A percentile compares a stretch with the other conserved stretches of the same genome.
phyloP scores from a whole-genome alignment of 2,797 vertebrate species.

The Ibycter americanus region DNA sequence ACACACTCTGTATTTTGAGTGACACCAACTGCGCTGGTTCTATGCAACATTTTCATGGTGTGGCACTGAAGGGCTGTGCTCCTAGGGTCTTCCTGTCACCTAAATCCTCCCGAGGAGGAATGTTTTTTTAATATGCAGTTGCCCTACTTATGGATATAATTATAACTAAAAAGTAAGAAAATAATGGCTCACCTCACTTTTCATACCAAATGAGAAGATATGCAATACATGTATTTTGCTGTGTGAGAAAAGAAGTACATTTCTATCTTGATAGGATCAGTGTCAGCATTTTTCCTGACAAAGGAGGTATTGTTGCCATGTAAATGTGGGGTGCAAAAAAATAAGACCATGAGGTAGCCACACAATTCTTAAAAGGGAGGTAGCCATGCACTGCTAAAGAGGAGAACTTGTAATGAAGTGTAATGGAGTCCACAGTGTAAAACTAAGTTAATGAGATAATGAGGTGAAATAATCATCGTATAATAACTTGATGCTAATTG shows the following conservation, averaged over 20 bases:
- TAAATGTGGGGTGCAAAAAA: neutral
- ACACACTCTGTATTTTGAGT: neutral
- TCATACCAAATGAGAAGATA: neutral
- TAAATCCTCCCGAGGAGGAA: neutral
- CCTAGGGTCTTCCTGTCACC: neutral
- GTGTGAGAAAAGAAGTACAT: neutral
- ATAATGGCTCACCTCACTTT: neutral
- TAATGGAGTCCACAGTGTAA: neutral
- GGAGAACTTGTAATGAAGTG: neutral
- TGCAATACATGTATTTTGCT: neutral
- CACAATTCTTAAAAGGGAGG: neutral
- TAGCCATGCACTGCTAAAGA: neutral
- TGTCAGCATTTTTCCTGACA: neutral
- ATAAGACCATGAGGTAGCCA: neutral
- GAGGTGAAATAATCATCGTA: neutral
- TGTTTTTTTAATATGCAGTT: neutral
- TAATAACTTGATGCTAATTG: neutral
- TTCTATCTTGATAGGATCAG: neutral
- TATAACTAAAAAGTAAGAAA: neutral
- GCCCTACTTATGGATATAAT: neutral
- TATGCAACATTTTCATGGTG: neutral
- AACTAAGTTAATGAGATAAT: neutral
- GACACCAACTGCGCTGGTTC: neutral
- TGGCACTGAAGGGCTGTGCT: neutral
- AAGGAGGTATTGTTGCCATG: neutral